phyloP scores from a whole-genome alignment of 2,113 vertebrate species.

The Eptatretus burgeri region DNA sequence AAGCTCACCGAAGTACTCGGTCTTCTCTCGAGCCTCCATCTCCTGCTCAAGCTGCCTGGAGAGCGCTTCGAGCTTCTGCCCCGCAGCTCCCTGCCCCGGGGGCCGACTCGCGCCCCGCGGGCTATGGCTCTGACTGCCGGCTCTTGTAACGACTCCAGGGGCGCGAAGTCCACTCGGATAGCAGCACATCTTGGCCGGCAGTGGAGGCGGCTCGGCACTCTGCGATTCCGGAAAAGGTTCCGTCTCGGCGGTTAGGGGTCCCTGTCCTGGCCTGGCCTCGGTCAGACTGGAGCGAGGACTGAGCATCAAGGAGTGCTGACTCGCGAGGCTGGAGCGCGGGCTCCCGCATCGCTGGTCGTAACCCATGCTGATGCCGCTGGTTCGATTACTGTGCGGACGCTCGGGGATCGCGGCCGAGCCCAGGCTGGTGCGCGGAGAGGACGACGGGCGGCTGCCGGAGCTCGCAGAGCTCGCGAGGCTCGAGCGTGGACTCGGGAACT shows the following conservation, averaged over 20 bases:
- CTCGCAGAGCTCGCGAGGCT: neutral
- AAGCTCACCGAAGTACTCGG: slow-evolving; percentile 78
- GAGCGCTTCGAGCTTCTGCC: slow-evolving; percentile 56
- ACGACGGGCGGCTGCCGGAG: neutral
- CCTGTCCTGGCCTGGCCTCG: neutral
- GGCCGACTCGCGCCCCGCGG: too few relatives aligned
- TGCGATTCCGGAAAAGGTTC: too few relatives aligned
- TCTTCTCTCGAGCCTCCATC: slow-evolving; percentile 73
- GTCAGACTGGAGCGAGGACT: slow-evolving; percentile 3
- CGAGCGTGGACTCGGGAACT: neutral
- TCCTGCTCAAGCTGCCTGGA: slow-evolving; percentile 84
- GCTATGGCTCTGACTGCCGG: too few relatives aligned
- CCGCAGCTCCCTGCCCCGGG: slow-evolving; percentile 15
- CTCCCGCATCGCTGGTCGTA: neutral
- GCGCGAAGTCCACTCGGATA: too few relatives aligned
- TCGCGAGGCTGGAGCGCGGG: neutral
- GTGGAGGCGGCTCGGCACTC: too few relatives aligned
- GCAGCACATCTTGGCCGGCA: too few relatives aligned
- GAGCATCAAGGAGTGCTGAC: neutral
- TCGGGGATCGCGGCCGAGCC: too few relatives aligned
- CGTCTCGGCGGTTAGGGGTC: too few relatives aligned
- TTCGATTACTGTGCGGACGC: neutral
- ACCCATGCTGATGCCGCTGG: slow-evolving; percentile 4
- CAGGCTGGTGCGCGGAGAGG: too few relatives aligned
- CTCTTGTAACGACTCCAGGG: too few relatives aligned